Evolutionary conservation across 2,888 invertebrate species (phyloP).

Genomic region (Andrena camellia): DNA sequence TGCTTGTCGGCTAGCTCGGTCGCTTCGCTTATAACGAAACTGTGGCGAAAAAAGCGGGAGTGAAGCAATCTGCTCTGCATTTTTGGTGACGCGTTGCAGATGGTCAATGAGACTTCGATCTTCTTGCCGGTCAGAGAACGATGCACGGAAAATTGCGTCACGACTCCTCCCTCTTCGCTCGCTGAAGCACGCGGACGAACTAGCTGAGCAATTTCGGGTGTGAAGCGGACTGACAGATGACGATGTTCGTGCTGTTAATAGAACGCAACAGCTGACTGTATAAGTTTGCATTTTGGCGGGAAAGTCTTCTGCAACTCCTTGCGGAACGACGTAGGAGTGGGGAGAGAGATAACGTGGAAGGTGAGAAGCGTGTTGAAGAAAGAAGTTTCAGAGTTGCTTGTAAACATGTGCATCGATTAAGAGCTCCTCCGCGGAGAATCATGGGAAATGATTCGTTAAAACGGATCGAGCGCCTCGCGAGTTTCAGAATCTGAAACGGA

Average conservation of each 20-base stretch:
- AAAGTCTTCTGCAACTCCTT: not conserved
- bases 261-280: not conserved
- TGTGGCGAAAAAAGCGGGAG: too few relatives aligned
- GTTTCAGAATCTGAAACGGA: not conserved
- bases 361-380: not conserved
- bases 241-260: not conserved
- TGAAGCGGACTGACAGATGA: not conserved
- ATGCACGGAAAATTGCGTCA: too few relatives aligned
- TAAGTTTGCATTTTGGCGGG: not conserved
- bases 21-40: not conserved
- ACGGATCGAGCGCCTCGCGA: not conserved
- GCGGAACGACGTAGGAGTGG: not conserved
- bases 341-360: not conserved
- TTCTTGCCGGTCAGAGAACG: too few relatives aligned
- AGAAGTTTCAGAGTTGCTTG: not conserved
- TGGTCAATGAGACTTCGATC: too few relatives aligned
- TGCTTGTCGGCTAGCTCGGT: not conserved
- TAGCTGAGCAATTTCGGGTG: not conserved
- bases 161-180: not conserved
- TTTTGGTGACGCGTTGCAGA: too few relatives aligned
- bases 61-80: too few relatives aligned
- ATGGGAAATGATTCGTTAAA: not conserved
- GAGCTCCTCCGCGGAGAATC: not conserved
- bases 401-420: not conserved
- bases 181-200: not conserved